Conservation (phyloP, 2,888 invertebrate genomes). For the Aphidoletes aphidimyza region DNA sequence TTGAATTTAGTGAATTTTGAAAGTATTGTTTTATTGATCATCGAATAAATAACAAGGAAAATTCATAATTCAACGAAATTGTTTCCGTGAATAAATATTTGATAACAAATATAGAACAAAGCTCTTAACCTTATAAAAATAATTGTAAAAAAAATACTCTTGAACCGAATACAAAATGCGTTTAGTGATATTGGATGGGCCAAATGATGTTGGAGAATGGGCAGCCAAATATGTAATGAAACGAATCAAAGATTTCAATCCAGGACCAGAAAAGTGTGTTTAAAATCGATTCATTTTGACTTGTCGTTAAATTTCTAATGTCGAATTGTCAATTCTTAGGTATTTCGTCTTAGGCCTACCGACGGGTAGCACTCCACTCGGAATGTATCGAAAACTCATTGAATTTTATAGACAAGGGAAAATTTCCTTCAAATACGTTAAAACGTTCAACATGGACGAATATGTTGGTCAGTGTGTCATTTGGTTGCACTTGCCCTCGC, state of each 20-base stretch:
- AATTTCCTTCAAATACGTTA: constrained; percentile 95
- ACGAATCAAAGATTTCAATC: constrained; percentile 88
- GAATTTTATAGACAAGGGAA: constrained; percentile 88
- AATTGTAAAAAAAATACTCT: no score
- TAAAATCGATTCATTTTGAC: not conserved
- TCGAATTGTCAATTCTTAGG: no score
- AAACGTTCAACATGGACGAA: constrained; percentile 99
- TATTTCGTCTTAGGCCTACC: constrained; percentile 96
- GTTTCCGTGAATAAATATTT: no score
- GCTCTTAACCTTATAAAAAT: no score
- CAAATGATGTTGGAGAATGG: constrained; percentile 89
- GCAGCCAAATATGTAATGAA: constrained; percentile 94
- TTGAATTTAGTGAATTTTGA: no score
- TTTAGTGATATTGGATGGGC: constrained; percentile 88
- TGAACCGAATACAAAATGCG: no score
- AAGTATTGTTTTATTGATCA: no score
- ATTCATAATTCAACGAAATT: no score
- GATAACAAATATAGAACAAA: no score
- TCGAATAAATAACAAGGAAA: no score
- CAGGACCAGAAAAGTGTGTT: constrained; percentile 75
- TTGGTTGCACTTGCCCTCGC: no score
- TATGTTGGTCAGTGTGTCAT: constrained; percentile 91
- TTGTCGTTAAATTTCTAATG: no score
- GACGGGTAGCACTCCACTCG: constrained; percentile 90
- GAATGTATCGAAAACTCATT: constrained; percentile 94